Base-by-base conservation (phyloP, 2,113 vertebrate genomes). In the Malaclemys terrapin region DNA sequence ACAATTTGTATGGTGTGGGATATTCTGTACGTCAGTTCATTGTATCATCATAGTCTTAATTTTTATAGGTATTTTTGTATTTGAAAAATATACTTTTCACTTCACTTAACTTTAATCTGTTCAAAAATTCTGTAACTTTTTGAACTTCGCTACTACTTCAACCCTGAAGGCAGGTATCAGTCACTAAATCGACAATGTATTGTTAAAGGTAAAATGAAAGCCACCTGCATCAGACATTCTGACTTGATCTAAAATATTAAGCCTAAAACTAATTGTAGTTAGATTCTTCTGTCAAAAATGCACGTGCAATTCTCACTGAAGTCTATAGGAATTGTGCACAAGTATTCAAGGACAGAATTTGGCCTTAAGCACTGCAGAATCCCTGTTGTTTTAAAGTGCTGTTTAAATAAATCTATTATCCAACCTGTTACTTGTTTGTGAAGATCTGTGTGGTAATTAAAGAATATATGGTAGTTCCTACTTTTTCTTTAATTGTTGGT, bases 251-350 rank as follows among this genome's bases (percentile, higher is more conserved):
- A 75, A 75, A 89, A 95, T 75, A 49, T 84, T 84, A 47, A 54
- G 8, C 38, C n/a, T 83, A 91, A 45, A 2, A 1, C 5, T 78
- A 22, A 89, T 38, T 84, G 24, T 16, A 56, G 31, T 35, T 6
- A 7, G 38, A 20, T 72, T 20, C 10, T 54, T 80, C 29, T 81
- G 13, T 29, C 45, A 88, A 14, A 50, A 80, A 31, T 22, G 6
- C 22, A 24, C 13, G 29, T 42, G 24, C 38, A 54, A 49, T 6
- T 80, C 35, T 31, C 49, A 19, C 45, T 88, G 42, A 20, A 27
- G 35, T 42, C 16, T n/a, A 10, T 9, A 89, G 65, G 78, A 93
- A 59, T 31, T 62, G 17, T 0, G 0, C 5, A 4, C 59, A n/a
- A 82, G 38, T 69, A 80, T 54, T 53, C 31, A 59, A 49, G 52